Evolutionary conservation across 2,888 invertebrate species (phyloP).

Genomic region (Lymantria monacha): DNA sequence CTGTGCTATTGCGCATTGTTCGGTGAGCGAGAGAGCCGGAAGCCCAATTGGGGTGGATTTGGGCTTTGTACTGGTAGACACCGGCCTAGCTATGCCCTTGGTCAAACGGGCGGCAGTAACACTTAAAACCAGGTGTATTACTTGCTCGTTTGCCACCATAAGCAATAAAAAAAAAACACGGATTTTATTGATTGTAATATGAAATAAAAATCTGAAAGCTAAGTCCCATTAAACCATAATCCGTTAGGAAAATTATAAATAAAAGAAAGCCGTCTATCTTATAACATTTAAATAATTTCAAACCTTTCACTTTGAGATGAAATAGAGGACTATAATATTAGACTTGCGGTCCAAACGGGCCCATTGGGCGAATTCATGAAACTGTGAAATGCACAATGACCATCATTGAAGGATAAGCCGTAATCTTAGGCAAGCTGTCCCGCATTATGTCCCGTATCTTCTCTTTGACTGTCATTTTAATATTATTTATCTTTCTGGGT

Average conservation of each 20-base stretch:
- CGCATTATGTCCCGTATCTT: conserved; percentile 21
- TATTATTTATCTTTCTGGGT: conserved; percentile 42
- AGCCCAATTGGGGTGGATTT: too few relatives aligned
- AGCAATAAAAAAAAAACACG: too few relatives aligned
- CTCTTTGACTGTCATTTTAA: conserved; percentile 26
- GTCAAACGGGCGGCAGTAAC: too few relatives aligned
- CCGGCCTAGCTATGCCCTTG: too few relatives aligned
- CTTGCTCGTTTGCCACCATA: too few relatives aligned
- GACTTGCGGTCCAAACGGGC: background rate
- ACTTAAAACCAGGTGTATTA: too few relatives aligned
- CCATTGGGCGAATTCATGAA: conserved; percentile 26
- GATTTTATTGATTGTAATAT: too few relatives aligned
- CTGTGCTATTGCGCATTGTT: too few relatives aligned
- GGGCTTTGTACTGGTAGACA: too few relatives aligned
- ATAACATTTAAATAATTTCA: conserved; percentile 11
- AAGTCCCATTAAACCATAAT: background rate
- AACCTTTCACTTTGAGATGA: conserved; percentile 39
- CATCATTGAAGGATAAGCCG: conserved; percentile 34
- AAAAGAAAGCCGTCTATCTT: conserved; percentile 5
- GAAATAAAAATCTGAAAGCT: background rate
- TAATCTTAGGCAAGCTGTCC: conserved; percentile 17
- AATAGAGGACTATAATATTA: conserved; percentile 35
- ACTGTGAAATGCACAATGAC: conserved; percentile 47
- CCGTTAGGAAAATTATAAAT: conserved; percentile 4
- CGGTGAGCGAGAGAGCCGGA: too few relatives aligned